These are phyloP conservation scores for Acholoe squamosa DNA, from an alignment of 2,888 invertebrate species.

Conservation along the genomic window DNA sequence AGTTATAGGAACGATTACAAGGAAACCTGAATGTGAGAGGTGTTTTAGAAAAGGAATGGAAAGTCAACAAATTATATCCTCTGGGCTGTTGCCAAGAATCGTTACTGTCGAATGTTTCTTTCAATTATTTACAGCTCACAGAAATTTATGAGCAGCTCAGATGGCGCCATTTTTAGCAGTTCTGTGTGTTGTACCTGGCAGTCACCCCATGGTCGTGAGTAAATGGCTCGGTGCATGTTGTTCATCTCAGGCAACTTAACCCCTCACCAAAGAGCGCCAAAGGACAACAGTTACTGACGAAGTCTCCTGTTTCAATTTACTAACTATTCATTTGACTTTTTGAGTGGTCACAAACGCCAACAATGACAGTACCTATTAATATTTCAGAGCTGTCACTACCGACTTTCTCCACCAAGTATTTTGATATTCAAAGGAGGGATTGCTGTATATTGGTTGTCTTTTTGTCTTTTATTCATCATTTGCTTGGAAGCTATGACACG, in stretches of 20 bases:
- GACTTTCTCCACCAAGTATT: not conserved
- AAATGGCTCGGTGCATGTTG: too few species aligned
- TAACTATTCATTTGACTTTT: not conserved
- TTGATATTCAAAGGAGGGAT: slow-evolving; percentile 20
- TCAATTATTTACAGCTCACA: not conserved
- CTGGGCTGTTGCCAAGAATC: not conserved
- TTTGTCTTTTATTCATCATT: not conserved
- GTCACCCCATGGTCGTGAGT: too few species aligned
- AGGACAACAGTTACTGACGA: too few species aligned
- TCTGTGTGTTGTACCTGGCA: too few species aligned
- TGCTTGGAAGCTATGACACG: not conserved
- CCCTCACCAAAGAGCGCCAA: too few species aligned
- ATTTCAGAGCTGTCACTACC: not conserved
- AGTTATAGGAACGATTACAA: not conserved
- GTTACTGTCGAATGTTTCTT: not conserved
- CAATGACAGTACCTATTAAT: slow-evolving; percentile 24
- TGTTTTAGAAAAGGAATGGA: not conserved
- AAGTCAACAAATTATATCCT: not conserved
- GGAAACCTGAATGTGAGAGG: not conserved
- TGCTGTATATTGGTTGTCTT: too few species aligned
- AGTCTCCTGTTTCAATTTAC: not conserved
- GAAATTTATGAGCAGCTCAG: not conserved
- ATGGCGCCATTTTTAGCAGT: too few species aligned
- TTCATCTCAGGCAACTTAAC: too few species aligned
- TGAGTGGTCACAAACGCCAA: not conserved